Conservation (phyloP, 2,888 invertebrate genomes). For the Sphinx pinastri region DNA sequence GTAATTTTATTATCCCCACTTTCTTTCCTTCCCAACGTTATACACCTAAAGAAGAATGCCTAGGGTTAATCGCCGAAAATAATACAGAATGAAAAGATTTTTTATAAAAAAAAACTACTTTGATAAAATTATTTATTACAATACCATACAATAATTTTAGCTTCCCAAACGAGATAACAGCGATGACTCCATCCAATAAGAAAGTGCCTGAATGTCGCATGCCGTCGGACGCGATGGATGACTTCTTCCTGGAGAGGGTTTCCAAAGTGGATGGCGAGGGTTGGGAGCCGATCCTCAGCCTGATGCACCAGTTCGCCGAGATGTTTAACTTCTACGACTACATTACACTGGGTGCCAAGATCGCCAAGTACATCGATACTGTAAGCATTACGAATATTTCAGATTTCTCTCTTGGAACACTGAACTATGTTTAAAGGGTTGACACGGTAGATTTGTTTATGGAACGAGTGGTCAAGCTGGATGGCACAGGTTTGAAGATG, state of each 20-base stretch:
- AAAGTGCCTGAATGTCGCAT: slow-evolving; percentile 65
- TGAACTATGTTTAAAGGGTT: no score
- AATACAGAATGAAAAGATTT: neutral
- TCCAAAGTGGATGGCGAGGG: slow-evolving; percentile 50
- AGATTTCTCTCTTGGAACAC: neutral
- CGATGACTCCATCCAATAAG: slow-evolving; percentile 50
- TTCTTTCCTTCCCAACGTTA: no score
- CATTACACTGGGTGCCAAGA: slow-evolving; percentile 60
- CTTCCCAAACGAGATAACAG: slow-evolving; percentile 54
- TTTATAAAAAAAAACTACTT: neutral
- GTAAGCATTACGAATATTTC: slow-evolving; percentile 51
- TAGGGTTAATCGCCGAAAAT: no score
- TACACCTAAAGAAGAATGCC: no score
- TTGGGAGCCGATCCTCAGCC: slow-evolving; percentile 61
- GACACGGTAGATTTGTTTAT: no score
- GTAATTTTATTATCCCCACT: no score
- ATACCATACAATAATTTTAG: slow-evolving; percentile 43
- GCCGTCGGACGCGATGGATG: slow-evolving; percentile 46
- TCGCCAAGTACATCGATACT: slow-evolving; percentile 67
- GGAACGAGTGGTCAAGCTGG: no score
- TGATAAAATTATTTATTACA: neutral
- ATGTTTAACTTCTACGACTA: slow-evolving; percentile 63
- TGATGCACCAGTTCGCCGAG: slow-evolving; percentile 69
- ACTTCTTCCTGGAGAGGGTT: slow-evolving; percentile 64
- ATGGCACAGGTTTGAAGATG: no score